Evolutionary conservation across 2,888 invertebrate species (phyloP).

Genomic region (Oscheius sp.): DNA sequence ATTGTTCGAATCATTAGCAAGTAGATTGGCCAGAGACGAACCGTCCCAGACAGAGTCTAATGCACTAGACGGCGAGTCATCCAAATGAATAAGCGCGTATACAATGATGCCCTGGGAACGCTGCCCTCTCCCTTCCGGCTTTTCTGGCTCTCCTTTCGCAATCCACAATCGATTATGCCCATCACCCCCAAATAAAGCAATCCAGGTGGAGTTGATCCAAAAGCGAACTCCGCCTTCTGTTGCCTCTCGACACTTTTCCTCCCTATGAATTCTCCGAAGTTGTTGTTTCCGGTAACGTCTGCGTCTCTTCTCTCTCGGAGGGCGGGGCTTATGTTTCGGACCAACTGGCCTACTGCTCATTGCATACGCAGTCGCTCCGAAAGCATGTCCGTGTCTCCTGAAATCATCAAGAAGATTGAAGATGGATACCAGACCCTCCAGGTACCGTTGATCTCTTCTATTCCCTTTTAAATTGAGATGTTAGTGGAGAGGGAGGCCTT

Average conservation of each 20-base stretch:
- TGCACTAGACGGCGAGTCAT: too few relatives aligned
- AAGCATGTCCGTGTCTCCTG: constrained; percentile 47
- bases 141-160: too few relatives aligned
- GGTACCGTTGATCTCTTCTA: constrained; percentile 15
- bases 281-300: constrained; percentile 17
- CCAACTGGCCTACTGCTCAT: constrained; percentile 13
- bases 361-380: constrained; percentile 28
- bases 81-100: too few relatives aligned
- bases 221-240: not conserved
- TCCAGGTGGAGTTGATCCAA: too few relatives aligned
- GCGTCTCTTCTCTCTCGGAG: constrained; percentile 30
- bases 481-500: not conserved
- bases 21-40: too few relatives aligned
- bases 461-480: not conserved
- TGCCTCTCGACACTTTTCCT: not conserved
- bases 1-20: too few relatives aligned
- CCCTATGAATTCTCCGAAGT: not conserved
- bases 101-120: too few relatives aligned
- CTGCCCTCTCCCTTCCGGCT: too few relatives aligned
- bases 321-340: constrained; percentile 35
- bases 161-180: too few relatives aligned
- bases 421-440: constrained; percentile 48
- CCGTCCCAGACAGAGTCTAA: too few relatives aligned
- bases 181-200: too few relatives aligned
- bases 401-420: constrained; percentile 54